Percentiles rank a stretch among this genome's conserved stretches.
Conservation (phyloP, 2,113 vertebrate genomes). For the Onychostruthus taczanowskii region DNA sequence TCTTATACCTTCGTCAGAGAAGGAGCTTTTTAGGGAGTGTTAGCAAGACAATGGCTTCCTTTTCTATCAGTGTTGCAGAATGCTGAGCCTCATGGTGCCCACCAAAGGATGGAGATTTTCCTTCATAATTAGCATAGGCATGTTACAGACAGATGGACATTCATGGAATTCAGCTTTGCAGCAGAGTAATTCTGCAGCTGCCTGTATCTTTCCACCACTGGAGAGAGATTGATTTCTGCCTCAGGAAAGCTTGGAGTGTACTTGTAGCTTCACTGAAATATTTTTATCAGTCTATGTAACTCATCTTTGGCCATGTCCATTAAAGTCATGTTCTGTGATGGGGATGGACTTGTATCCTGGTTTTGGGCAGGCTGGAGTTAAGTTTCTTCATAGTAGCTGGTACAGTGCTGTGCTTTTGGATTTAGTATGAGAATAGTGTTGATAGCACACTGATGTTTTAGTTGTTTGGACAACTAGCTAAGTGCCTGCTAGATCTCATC, state of each 20-base stretch:
- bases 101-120: not conserved
- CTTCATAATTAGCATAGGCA: not conserved
- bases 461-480: not conserved
- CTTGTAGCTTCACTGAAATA: not conserved
- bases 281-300: not conserved
- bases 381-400: not conserved
- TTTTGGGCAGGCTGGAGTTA: not conserved
- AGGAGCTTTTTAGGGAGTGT: not conserved
- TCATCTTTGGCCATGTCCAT: not conserved
- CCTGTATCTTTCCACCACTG: conserved; percentile 4
- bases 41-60: not conserved
- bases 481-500: not conserved
- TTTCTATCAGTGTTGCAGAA: not conserved
- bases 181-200: not conserved
- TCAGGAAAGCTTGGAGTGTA: conserved; percentile 25
- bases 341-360: not conserved
- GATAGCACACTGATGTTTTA: not conserved
- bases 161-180: not conserved
- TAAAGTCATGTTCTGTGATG: not conserved
- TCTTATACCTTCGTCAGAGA: not conserved
- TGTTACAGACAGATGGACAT: not conserved
- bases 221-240: conserved; percentile 42
- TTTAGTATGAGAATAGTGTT: not conserved
- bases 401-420: not conserved
- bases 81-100: not conserved